Evolutionary conservation across 2,797 vertebrate species (phyloP), one percentile per base, ranked within the genome.

Genomic region (Lutjanus argentimaculatus): DNA sequence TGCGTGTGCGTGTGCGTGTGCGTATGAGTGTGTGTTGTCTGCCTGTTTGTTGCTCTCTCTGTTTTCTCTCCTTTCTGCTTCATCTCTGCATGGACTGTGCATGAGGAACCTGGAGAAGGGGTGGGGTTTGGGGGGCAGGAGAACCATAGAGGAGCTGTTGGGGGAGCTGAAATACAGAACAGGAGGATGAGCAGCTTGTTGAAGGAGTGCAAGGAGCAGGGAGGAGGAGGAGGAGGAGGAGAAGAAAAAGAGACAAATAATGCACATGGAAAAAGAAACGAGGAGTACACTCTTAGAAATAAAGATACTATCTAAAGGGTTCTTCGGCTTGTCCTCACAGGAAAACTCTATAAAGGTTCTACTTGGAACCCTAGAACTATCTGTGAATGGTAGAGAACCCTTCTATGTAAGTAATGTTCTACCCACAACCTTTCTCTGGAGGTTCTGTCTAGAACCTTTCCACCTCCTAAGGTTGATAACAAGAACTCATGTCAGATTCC

Each of bases 261-360:
- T 58, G 30, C 57, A 62, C 42, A 63, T 75, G 61, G 46, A 81
- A 70, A 77, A 82, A 68, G 46, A 77, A 83, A 80, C 75, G 30
- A 25, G 25, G 25, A 2, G 3, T 25, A 25, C 3, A 25, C 25
- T 25, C 25, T 25, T 25, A 25, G 25, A 25, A 25, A 25, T 25
- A 25, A 25, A 25, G 25, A 25, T n/a, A n/a, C n/a, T n/a, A n/a
- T n/a, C n/a, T n/a, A n/a, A n/a, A n/a, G n/a, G n/a, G n/a, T n/a
- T n/a, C n/a, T n/a, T n/a, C n/a, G n/a, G n/a, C n/a, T n/a, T n/a
- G n/a, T n/a, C n/a, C n/a, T n/a, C n/a, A n/a, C n/a, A n/a, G n/a
- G n/a, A n/a, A n/a, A n/a, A n/a, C n/a, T n/a, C n/a, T n/a, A n/a
- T n/a, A n/a, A n/a, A n/a, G n/a, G n/a, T n/a, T n/a, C n/a, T n/a